Evolutionary conservation across 1,140 invertebrate genomes (phyloP), one percentile per base, ranked within the genome.

Genomic region (Mactra quadrangularis): DNA sequence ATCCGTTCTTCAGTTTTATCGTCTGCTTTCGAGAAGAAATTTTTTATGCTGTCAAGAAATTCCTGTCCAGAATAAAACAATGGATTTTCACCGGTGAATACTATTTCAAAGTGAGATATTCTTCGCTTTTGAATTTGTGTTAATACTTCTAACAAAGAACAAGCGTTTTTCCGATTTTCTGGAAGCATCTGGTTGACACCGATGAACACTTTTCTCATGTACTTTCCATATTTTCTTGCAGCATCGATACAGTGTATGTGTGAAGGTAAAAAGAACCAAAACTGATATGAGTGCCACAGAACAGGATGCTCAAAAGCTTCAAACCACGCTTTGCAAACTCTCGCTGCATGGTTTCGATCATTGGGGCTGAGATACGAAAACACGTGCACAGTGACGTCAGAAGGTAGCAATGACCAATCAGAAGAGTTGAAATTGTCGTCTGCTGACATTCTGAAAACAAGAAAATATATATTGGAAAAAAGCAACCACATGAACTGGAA

Each of bases 31-130:
- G 75, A 72, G 72, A 89, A 89, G 27, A 89, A 71, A 27, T 53
- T 72, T 25, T 22, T 68, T 13, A 89, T 57, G n/a, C 57, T 59
- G 17, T 78, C 68, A 17, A 82, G 15, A 53, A 89, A 88, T 64
- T 89, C 88, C 22, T 60, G 64, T 15, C 88, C 86, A 53, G 85
- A 83, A 75, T 89, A 89, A 71, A 89, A 87, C 6, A 87, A 68
- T 27, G 88, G 88, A 71, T 89, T 89, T 55, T 88, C 81, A 9
- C 85, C 87, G 59, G 64, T 82, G 75, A 87, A 89, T 15, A 19
- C 74, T 27, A 89, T 81, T 17, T 52, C 70, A 6, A 89, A 47
- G 33, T 25, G 45, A 29, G 71, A 70, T 38, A 89, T 25, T 15
- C 78, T 31, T 33, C 85, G 68, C 13, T 75, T 50, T 22, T 62